A percentile compares a stretch with the other conserved stretches of the same genome.
Evolutionary conservation across 2,113 vertebrate species (phyloP).

Genomic region (Panthera tigris): DNA sequence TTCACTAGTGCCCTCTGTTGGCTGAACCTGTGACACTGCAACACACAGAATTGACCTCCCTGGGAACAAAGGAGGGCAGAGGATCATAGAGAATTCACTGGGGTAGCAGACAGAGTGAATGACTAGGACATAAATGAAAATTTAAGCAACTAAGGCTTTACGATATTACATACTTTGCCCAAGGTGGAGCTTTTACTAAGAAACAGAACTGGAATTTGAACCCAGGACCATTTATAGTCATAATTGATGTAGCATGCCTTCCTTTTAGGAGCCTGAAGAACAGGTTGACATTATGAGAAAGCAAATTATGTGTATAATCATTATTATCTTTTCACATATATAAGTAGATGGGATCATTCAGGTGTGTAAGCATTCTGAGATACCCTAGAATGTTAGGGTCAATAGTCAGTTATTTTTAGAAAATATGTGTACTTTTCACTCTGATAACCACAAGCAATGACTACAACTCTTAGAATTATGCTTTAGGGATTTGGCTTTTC

Average conservation of each 20-base stretch:
- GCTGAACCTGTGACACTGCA: not conserved
- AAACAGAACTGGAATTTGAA: not conserved
- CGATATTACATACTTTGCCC: not conserved
- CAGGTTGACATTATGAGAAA: not conserved
- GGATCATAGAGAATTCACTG: not conserved
- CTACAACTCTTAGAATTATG: not conserved
- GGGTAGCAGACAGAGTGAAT: not conserved
- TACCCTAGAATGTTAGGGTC: not conserved
- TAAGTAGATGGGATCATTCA: not conserved
- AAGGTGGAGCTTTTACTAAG: not conserved
- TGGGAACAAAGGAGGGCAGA: not conserved
- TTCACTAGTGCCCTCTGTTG: not conserved
- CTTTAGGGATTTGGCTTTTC: not conserved
- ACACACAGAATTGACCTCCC: not conserved
- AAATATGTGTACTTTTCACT: not conserved
- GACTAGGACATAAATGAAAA: not conserved
- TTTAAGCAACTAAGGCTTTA: not conserved
- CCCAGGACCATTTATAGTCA: not conserved
- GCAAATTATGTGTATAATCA: not conserved
- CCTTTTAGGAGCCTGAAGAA: not conserved
- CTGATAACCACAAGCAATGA: not conserved
- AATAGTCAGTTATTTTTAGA: not conserved
- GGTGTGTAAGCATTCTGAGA: not conserved
- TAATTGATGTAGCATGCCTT: not conserved
- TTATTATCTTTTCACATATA: not conserved